A percentile compares a stretch with the other conserved stretches of the same genome.
phyloP scores from a whole-genome alignment of 2,797 vertebrate genomes.

The Sciurus carolinensis region DNA sequence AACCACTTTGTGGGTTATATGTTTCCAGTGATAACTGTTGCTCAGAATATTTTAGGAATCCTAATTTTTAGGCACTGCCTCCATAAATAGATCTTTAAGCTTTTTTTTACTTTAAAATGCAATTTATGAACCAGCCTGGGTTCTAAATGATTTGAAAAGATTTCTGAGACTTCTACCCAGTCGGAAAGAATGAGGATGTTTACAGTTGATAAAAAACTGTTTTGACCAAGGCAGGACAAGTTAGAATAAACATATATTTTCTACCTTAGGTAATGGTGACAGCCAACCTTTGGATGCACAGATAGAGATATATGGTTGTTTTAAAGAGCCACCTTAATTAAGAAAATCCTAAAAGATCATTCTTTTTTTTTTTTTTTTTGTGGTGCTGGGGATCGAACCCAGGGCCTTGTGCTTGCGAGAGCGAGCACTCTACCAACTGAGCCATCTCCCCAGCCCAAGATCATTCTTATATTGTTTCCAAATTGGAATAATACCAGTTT shows the following conservation, averaged over 20 bases:
- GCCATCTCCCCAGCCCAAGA: background rate
- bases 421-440: too few relatives aligned
- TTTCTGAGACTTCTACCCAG: background rate
- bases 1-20: background rate
- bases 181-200: background rate
- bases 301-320: background rate
- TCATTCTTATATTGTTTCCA: constrained; percentile 54
- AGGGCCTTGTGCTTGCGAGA: too few relatives aligned
- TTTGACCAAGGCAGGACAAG: background rate
- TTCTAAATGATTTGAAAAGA: constrained; percentile 21
- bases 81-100: background rate
- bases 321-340: constrained; percentile 18
- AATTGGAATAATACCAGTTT: background rate
- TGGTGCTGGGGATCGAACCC: too few relatives aligned
- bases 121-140: background rate
- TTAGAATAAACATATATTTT: constrained; percentile 40
- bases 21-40: background rate
- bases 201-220: background rate
- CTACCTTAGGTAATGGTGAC: background rate
- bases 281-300: background rate
- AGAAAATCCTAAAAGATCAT: background rate
- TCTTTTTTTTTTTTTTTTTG: background rate
- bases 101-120: background rate
- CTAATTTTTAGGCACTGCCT: background rate
- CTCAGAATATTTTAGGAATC: background rate